A percentile compares a stretch with the other conserved stretches of the same genome.
Conservation (phyloP, 2,797 vertebrate species). For the Buphagus erythrorhynchus region DNA sequence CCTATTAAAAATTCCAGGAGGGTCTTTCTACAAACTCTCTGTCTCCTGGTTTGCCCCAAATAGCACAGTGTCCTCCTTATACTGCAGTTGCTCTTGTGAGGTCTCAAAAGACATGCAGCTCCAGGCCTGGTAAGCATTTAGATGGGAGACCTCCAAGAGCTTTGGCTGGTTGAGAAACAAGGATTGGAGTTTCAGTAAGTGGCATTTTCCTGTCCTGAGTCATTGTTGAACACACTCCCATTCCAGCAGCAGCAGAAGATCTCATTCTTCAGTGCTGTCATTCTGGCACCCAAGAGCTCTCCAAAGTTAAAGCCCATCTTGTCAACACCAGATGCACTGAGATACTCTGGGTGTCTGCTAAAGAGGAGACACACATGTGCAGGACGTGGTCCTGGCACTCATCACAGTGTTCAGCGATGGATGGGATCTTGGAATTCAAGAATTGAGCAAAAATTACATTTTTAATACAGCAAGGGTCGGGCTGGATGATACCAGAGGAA, state of each 20-base stretch:
- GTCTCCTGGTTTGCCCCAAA: accelerated
- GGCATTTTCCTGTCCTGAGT: conserved; percentile 37
- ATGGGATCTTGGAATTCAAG: neutral
- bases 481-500: neutral
- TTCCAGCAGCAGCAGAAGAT: neutral
- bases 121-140: neutral
- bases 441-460: neutral
- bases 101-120: neutral
- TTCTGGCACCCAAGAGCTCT: conserved; percentile 10
- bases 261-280: neutral
- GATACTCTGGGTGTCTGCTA: neutral
- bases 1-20: neutral
- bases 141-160: conserved; percentile 15
- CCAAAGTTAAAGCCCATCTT: neutral
- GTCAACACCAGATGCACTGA: neutral
- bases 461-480: neutral
- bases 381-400: neutral
- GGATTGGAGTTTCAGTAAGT: neutral
- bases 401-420: accelerated
- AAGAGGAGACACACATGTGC: neutral
- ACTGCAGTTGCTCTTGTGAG: neutral
- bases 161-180: conserved; percentile 13
- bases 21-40: neutral
- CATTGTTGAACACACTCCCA: neutral
- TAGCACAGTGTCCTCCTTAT: accelerated